Base-by-base conservation (phyloP, 1,140 invertebrate genomes). In the Reticulitermes speratus region DNA sequence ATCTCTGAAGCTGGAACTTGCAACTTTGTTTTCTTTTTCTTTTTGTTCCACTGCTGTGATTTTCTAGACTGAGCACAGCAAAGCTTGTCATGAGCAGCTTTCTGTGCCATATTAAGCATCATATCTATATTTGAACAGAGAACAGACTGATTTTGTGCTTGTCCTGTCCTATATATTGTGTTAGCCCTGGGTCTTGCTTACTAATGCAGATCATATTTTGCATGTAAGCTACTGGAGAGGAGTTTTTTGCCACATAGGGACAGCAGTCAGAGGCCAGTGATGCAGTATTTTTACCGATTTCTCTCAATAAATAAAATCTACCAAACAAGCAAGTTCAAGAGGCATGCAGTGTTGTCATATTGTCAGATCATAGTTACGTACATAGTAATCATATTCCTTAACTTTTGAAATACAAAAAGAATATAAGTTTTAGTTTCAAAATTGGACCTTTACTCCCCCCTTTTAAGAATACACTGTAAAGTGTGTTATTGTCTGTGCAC, bases 121-220 rank as follows among this genome's bases (percentile, higher is more conserved):
- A 84, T 84, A 55, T 84, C 84, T 45, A 75, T 86, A 86, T 82
- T n/a, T 48, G 59, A 81, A 48, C 85, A 86, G 59, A 69, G 59
- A 81, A 86, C 85, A 86, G 85, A 86, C 85, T 86, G 85, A 86
- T 75, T 75, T 86, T 86, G 82, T 86, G 85, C 85, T 86, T 81
- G 85, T 86, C 85, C 84, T 84, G 84, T 38, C 38, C 38, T 38
- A 38, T 38, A 38, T 84, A 44, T 84, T n/a, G 30, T 52, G 84
- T 84, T 84, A 84, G 45, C 59, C 84, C 84, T 23, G 84, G 84
- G 84, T 55, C 5, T 84, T 55, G 48, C 44, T 84, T 38, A 48
- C 83, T 48, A 84, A 32, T 44, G 21, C 21, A 38, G 11, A 48
- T 14, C 21, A 14, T 85, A 16, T 38, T 38, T 16, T 85, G 1